Evolutionary conservation across 1,140 invertebrate species (phyloP), one percentile per base, ranked within the genome.

Genomic region (Tetragonula clypearis): DNA sequence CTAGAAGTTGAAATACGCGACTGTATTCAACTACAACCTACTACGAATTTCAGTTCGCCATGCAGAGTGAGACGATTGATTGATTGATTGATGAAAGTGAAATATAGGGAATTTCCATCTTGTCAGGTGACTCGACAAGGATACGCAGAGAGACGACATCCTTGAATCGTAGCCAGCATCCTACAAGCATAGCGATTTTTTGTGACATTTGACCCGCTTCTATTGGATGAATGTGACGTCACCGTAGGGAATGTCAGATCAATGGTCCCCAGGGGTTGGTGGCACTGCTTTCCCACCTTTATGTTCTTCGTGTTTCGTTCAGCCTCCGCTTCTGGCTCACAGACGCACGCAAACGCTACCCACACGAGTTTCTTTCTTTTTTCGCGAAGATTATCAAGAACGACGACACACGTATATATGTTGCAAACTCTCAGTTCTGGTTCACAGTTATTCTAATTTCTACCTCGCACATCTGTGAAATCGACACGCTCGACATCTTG

Each of bases 161-260:
- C 86, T 89, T 90, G 86, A 89, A 90, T 85, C 82, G 66, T 66
- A 80, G 88, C 88, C 88, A 87, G 79, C 30, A 79, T 76, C 69
- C 49, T 84, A 55, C 69, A 68, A 88, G 84, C 84, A 30, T 82
- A 83, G 79, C 87, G 78, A 88, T 92, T 92, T 92, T 91, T 92
- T 88, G 86, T 93, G 88, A 92, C 86, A 91, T 92, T 92, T 93
- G 92, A 93, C 92, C 92, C 88, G 92, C 77, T 93, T 93, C 82
- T 84, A 84, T 84, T 78, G 85, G 86, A 84, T 81, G 77, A 74
- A 49, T 19, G 82, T 93, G 92, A 92, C 92, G 92, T 93, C 92
- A 93, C 68, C 79, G 65, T 83, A 71, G 81, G 84, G 90, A 92
- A 92, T 91, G 90, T 92, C 92, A 92, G 92, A 93, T 93, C 92